These are phyloP conservation scores for Gryon sp. DNA, from an alignment of 1,140 invertebrate genomes.

Conservation along the genomic window DNA sequence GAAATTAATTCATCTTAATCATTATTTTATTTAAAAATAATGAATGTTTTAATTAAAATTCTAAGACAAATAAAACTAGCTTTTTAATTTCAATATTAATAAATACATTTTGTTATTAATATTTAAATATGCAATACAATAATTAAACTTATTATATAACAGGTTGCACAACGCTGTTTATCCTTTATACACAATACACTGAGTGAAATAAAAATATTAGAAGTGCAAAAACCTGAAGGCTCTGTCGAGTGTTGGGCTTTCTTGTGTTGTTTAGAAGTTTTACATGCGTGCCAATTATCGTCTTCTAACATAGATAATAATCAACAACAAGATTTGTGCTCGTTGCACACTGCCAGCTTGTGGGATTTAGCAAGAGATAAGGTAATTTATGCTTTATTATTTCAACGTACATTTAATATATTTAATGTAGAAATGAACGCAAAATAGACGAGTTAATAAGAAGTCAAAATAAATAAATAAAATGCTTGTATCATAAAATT, in stretches of 20 bases:
- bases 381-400: conserved; percentile 77
- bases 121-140: conserved; percentile 8
- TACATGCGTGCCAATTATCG: conserved; percentile 86
- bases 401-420: too few relatives aligned
- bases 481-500: too few relatives aligned
- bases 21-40: too few relatives aligned
- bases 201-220: conserved; percentile 88
- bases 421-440: too few relatives aligned
- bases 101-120: conserved; percentile 24
- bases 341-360: conserved; percentile 92
- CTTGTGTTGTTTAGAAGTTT: conserved; percentile 92
- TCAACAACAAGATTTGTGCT: conserved; percentile 85
- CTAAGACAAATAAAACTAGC: too few relatives aligned
- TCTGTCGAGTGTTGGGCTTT: conserved; percentile 96
- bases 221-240: conserved; percentile 88
- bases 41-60: too few relatives aligned
- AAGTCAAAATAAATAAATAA: conserved; percentile 12
- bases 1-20: too few relatives aligned
- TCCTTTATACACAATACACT: conserved; percentile 92
- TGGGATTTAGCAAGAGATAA: conserved; percentile 96
- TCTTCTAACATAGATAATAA: conserved; percentile 83
- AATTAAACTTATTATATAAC: conserved; percentile 43
- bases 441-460: too few relatives aligned
- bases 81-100: too few relatives aligned
- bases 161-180: conserved; percentile 91